phyloP scores from a whole-genome alignment of 2,888 invertebrate genomes.

The Scelioninae gen. 1 region DNA sequence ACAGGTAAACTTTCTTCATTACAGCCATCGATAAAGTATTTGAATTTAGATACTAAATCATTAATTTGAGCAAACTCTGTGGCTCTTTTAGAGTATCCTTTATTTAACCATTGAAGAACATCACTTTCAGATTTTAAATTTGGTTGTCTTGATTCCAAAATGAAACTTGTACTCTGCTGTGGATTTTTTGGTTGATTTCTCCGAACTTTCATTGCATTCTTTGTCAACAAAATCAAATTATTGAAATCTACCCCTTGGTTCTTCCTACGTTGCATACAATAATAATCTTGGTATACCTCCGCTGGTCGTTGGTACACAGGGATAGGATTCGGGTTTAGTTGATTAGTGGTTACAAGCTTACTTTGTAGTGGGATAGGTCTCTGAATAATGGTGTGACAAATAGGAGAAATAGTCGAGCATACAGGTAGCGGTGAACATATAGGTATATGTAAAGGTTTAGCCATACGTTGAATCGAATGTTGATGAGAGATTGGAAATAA shows the following conservation, averaged over 20 bases:
- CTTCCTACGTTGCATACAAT: constrained; percentile 74
- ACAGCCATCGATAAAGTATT: constrained; percentile 69
- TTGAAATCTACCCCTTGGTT: constrained; percentile 81
- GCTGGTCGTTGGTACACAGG: constrained; percentile 76
- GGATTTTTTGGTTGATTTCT: constrained; percentile 76
- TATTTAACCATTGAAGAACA: constrained; percentile 75
- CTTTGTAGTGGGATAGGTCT: constrained; percentile 75
- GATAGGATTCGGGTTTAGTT: constrained; percentile 49
- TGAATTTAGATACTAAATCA: constrained; percentile 71
- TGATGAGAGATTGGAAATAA: constrained; percentile 75
- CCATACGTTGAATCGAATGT: constrained; percentile 79
- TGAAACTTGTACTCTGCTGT: constrained; percentile 71
- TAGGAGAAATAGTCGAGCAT: constrained; percentile 75
- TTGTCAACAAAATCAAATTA: constrained; percentile 81
- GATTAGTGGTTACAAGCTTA: constrained; percentile 67
- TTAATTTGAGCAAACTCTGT: constrained; percentile 73
- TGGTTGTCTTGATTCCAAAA: constrained; percentile 74
- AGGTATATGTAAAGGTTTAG: constrained; percentile 66
- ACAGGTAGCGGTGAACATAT: constrained; percentile 73
- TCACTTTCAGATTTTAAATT: constrained; percentile 73
- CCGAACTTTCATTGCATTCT: constrained; percentile 78
- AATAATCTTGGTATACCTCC: constrained; percentile 77
- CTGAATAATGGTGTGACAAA: constrained; percentile 77
- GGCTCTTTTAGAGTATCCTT: constrained; percentile 72
- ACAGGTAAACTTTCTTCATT: constrained; percentile 83